phyloP scores from a whole-genome alignment of 2,113 vertebrate species.

The Rhinogobius similis region DNA sequence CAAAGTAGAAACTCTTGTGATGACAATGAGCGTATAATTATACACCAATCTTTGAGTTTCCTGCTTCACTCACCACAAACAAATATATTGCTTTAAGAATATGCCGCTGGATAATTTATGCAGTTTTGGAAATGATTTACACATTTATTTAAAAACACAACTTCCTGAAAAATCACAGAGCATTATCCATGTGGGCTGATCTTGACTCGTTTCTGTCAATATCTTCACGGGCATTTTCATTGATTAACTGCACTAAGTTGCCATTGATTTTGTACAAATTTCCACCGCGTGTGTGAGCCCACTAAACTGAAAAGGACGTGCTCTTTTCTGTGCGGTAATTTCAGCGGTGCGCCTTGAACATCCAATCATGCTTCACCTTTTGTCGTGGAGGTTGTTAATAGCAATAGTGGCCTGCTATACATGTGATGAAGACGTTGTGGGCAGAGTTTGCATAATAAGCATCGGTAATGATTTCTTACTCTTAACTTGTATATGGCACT shows the following conservation, averaged over 20 bases:
- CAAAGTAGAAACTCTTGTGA: no score
- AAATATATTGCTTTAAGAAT: neutral
- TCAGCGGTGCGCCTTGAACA: constrained; percentile 11
- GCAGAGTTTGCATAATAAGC: neutral
- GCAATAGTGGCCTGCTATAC: constrained; percentile 1
- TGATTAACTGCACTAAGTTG: constrained; percentile 36
- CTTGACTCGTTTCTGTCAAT: constrained; percentile 14
- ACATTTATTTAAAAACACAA: neutral
- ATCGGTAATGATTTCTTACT: neutral
- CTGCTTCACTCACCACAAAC: neutral
- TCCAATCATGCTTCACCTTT: neutral
- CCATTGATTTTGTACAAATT: constrained; percentile 48
- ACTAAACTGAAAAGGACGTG: constrained; percentile 18
- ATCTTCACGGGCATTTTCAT: constrained; percentile 45
- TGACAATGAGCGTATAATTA: no score
- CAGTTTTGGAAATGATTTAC: neutral
- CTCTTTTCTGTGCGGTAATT: constrained; percentile 15
- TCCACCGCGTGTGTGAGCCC: constrained; percentile 13
- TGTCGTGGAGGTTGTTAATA: constrained; percentile 13
- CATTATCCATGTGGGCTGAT: neutral
- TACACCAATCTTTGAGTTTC: neutral
- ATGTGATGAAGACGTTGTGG: neutral
- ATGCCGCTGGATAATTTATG: neutral
- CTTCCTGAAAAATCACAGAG: neutral
- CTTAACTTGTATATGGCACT: neutral